Evolutionary conservation across 2,113 vertebrate genomes (phyloP).

Genomic region (Scomber scombrus): DNA sequence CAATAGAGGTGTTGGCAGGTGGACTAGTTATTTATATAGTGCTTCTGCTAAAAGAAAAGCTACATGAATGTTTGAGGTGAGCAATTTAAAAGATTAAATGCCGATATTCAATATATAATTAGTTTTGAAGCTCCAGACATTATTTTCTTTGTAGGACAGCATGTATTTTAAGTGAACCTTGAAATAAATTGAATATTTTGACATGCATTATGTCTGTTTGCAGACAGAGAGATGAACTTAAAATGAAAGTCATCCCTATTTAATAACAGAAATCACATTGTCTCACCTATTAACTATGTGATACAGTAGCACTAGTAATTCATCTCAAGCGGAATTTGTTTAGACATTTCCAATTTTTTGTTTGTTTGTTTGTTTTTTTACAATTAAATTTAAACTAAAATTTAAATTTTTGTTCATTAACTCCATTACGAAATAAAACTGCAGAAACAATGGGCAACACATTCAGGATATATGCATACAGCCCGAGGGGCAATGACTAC

Average conservation of each 20-base stretch:
- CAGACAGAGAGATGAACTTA: neutral
- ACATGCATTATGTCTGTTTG: neutral
- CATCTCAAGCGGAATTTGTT: neutral
- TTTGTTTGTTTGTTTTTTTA: neutral
- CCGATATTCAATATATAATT: neutral
- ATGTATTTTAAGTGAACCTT: neutral
- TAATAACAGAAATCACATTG: slow-evolving; percentile 13
- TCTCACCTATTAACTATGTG: too few species aligned
- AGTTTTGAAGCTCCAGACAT: neutral
- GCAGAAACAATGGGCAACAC: slow-evolving; percentile 2
- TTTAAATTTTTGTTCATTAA: neutral
- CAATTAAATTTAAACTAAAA: neutral
- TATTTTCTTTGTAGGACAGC: neutral
- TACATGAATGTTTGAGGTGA: neutral
- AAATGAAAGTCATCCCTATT: slow-evolving; percentile 27
- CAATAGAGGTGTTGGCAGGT: neutral
- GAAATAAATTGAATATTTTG: neutral
- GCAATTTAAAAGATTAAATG: neutral
- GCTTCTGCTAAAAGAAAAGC: neutral
- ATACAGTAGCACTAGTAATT: neutral
- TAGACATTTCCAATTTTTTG: neutral
- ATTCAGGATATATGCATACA: slow-evolving; percentile 7
- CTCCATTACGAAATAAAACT: neutral
- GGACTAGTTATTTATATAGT: neutral
- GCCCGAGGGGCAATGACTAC: neutral